Conservation (phyloP, 2,888 invertebrate species). For the Caenorhabditis becei region DNA sequence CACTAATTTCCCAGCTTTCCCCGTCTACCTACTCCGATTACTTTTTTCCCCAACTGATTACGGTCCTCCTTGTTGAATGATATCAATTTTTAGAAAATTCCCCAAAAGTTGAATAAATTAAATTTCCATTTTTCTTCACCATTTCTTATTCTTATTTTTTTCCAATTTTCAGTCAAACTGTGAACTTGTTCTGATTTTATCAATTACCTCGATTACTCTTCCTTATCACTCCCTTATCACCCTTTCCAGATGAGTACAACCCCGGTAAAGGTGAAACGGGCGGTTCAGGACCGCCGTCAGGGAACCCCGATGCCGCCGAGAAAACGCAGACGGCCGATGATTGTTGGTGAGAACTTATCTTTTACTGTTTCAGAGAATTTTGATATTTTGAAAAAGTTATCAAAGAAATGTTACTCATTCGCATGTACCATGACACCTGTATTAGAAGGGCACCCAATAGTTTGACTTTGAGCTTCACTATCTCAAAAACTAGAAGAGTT, state of each 20-base stretch:
- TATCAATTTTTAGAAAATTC: no score
- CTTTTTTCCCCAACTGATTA: no score
- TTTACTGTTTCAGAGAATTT: not conserved
- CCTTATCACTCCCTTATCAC: not conserved
- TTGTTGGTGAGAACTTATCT: not conserved
- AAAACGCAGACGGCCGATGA: not conserved
- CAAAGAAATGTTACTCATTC: no score
- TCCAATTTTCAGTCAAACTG: not conserved
- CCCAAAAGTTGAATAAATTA: not conserved
- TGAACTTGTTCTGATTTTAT: not conserved
- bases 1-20: no score
- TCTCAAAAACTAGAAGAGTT: no score
- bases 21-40: no score
- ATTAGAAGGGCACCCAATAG: no score
- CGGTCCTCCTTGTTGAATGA: conserved; percentile 5
- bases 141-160: not conserved
- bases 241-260: conserved; percentile 14
- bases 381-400: no score
- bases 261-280: conserved; percentile 27
- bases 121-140: not conserved
- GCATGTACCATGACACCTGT: no score
- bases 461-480: no score
- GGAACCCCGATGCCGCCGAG: conserved; percentile 20
- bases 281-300: not conserved
- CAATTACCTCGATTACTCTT: not conserved